These are phyloP conservation scores for Ceratoteleas bidentatus DNA, from an alignment of 1,140 invertebrate genomes.

Conservation along the genomic window DNA sequence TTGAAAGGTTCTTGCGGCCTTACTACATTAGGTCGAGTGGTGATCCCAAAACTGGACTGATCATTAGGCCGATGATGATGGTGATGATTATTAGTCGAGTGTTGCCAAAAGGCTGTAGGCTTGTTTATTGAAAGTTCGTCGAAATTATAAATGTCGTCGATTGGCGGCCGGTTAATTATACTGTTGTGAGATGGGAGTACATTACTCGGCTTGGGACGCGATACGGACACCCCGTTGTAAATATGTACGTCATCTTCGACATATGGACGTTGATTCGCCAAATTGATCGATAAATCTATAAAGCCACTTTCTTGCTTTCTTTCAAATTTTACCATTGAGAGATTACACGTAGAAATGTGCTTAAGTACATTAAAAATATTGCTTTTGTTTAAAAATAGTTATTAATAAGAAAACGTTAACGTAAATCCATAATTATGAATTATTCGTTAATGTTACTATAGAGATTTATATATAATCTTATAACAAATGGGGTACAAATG, in stretches of 20 bases:
- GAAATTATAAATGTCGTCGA: conserved; percentile 55
- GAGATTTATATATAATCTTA: too few species aligned
- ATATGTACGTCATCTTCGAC: conserved; percentile 78
- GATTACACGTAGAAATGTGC: too few species aligned
- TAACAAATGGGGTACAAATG: too few species aligned
- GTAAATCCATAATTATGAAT: too few species aligned
- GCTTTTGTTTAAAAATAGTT: too few species aligned
- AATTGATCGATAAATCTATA: conserved; percentile 78
- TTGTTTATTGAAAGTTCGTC: conserved; percentile 57
- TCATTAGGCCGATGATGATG: conserved; percentile 59
- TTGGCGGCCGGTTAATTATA: conserved; percentile 75
- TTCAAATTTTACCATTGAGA: conserved; percentile 33
- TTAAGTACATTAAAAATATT: too few species aligned
- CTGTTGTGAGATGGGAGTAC: conserved; percentile 62
- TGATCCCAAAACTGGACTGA: conserved; percentile 64
- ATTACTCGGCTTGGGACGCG: conserved; percentile 63
- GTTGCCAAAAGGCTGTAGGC: conserved; percentile 58
- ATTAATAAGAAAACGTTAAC: too few species aligned
- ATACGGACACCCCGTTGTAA: conserved; percentile 67
- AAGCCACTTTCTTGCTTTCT: conserved; percentile 61
- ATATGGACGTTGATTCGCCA: conserved; percentile 78
- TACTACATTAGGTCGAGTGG: conserved; percentile 63
- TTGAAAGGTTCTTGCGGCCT: conserved; percentile 52
- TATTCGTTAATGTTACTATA: too few species aligned
- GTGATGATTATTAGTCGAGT: conserved; percentile 50